phyloP scores from a whole-genome alignment of 2,888 invertebrate genomes.

The Sphaerophoria rueppellii region DNA sequence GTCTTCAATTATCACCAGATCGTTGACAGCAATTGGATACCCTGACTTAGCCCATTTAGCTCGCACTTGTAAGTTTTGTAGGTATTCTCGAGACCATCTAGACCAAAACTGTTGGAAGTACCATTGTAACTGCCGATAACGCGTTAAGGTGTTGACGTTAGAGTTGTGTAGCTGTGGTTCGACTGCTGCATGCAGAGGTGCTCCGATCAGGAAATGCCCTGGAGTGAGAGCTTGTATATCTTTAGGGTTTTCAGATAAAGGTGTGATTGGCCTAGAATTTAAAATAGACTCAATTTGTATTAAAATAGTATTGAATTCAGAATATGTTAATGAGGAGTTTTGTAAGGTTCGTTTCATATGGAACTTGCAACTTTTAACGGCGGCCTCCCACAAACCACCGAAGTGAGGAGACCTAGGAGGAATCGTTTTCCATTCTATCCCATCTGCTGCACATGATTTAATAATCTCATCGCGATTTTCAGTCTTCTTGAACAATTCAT shows the following conservation, averaged over 20 bases:
- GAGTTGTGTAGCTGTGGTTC: constrained; percentile 9
- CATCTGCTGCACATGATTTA: constrained; percentile 37
- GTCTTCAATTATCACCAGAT: too few relatives aligned
- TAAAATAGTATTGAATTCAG: constrained; percentile 23
- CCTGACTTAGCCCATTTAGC: not conserved
- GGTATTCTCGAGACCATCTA: constrained; percentile 34
- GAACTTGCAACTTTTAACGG: constrained; percentile 47
- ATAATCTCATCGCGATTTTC: constrained; percentile 49
- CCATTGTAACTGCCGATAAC: constrained; percentile 18
- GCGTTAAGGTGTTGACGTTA: constrained; percentile 23
- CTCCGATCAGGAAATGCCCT: constrained; percentile 2
- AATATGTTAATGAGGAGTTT: too few relatives aligned
- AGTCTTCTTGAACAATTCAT: constrained; percentile 28
- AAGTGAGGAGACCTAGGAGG: constrained; percentile 61
- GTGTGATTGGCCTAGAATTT: constrained; percentile 29
- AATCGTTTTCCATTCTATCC: constrained; percentile 55
- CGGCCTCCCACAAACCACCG: constrained; percentile 65
- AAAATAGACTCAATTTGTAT: constrained; percentile 28
- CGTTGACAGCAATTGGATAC: too few relatives aligned
- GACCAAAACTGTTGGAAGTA: constrained; percentile 30
- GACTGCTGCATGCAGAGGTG: constrained; percentile 7
- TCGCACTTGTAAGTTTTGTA: constrained; percentile 4
- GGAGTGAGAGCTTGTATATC: not conserved
- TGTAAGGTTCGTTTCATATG: constrained; percentile 19
- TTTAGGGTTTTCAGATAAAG: constrained; percentile 17